phyloP scores from a whole-genome alignment of 2,888 invertebrate genomes.

The Chrysolina oricalcia region DNA sequence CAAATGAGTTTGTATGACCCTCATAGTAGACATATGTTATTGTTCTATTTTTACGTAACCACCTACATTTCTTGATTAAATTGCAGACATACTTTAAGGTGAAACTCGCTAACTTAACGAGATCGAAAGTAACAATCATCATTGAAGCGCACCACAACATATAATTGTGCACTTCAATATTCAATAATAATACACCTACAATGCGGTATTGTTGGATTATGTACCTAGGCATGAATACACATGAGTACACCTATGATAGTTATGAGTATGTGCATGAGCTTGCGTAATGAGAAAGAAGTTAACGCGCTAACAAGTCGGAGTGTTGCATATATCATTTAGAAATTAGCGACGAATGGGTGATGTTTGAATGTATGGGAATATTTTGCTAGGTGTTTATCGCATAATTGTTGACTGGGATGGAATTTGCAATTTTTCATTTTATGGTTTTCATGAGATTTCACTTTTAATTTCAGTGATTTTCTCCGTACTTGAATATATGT shows the following conservation, averaged over 20 bases:
- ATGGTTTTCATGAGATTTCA: neutral
- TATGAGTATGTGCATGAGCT: neutral
- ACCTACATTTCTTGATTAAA: neutral
- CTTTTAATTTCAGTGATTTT: slow-evolving; percentile 13
- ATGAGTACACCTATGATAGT: neutral
- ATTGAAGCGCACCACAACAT: neutral
- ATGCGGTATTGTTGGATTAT: slow-evolving; percentile 6
- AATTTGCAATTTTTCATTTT: neutral
- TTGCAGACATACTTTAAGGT: neutral
- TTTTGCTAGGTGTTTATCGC: neutral
- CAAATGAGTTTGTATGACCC: too few species aligned
- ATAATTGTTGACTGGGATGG: neutral
- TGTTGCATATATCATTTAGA: slow-evolving; percentile 13
- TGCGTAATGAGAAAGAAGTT: slow-evolving; percentile 6
- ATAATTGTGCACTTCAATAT: slow-evolving; percentile 3
- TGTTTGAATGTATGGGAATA: neutral
- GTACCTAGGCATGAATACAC: slow-evolving; percentile 3
- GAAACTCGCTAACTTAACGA: neutral
- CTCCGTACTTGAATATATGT: neutral
- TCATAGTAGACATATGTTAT: too few species aligned
- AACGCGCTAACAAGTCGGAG: slow-evolving; percentile 8
- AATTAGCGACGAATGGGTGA: neutral
- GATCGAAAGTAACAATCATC: slow-evolving; percentile 6
- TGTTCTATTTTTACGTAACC: neutral
- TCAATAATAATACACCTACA: slow-evolving; percentile 9